These are phyloP conservation scores for Hemichromis elongatus DNA, from an alignment of 2,113 vertebrate species.

Conservation along the genomic window DNA sequence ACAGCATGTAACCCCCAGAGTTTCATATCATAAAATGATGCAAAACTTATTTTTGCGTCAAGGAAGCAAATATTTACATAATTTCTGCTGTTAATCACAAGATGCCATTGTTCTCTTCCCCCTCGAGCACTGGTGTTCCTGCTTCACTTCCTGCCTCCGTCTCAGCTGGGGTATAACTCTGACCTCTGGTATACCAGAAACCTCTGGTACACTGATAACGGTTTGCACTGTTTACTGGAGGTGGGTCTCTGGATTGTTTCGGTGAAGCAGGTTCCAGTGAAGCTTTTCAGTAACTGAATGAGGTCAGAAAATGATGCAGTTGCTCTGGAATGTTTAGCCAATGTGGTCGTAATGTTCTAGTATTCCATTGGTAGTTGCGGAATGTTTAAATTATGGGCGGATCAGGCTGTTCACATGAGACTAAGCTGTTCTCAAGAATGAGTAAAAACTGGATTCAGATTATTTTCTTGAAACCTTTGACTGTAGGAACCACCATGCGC, in stretches of 20 bases:
- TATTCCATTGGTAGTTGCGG: background rate
- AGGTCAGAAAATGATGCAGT: background rate
- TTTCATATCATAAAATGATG: background rate
- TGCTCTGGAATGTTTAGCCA: background rate
- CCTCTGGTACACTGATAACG: background rate
- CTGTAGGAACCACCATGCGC: background rate
- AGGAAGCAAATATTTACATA: background rate
- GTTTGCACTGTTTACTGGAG: background rate
- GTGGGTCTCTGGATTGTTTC: background rate
- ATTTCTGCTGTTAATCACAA: background rate
- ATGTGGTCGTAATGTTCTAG: background rate
- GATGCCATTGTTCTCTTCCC: constrained; percentile 38
- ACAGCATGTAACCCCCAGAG: background rate
- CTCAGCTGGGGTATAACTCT: background rate
- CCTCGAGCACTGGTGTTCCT: constrained; percentile 40
- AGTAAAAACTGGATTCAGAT: background rate
- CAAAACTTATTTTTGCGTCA: background rate
- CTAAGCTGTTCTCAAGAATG: background rate
- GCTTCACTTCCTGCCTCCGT: constrained; percentile 46
- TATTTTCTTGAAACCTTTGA: background rate
- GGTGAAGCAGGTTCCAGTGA: background rate
- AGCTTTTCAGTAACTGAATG: background rate
- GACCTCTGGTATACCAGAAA: constrained; percentile 1
- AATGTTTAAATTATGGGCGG: background rate
- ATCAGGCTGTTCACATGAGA: background rate